Evolutionary conservation across 2,888 invertebrate species (phyloP).

Genomic region (Vanessa cardui): DNA sequence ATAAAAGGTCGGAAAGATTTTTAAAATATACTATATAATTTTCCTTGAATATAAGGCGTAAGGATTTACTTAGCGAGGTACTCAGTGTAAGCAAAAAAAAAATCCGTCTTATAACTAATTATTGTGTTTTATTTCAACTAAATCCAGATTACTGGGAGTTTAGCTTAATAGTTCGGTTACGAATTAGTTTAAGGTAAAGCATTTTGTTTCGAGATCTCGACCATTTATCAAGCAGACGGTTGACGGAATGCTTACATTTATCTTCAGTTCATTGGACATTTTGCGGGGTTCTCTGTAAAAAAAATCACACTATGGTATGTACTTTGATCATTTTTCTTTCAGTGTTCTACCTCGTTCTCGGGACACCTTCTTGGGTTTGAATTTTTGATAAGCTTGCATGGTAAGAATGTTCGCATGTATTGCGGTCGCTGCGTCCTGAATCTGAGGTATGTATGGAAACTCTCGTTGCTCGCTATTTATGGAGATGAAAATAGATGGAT

Average conservation of each 20-base stretch:
- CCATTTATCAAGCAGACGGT: slow-evolving; percentile 68
- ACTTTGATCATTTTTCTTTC: slow-evolving; percentile 7
- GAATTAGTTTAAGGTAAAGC: slow-evolving; percentile 38
- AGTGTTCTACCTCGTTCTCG: background rate
- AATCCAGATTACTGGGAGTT: slow-evolving; percentile 27
- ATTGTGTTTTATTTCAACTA: slow-evolving; percentile 12
- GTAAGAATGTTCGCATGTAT: background rate
- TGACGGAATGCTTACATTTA: slow-evolving; percentile 73
- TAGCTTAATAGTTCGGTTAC: slow-evolving; percentile 36
- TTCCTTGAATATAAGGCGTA: too few relatives aligned
- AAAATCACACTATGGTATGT: slow-evolving; percentile 10
- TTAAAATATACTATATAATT: too few relatives aligned
- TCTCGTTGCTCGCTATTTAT: background rate
- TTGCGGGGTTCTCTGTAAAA: slow-evolving; percentile 28
- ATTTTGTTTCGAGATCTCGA: slow-evolving; percentile 60
- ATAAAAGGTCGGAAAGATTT: too few relatives aligned
- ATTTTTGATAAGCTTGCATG: slow-evolving; percentile 5
- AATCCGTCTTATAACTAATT: background rate
- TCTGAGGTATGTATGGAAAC: slow-evolving; percentile 13
- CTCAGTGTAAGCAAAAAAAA: background rate
- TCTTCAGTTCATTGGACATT: slow-evolving; percentile 51
- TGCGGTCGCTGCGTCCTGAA: slow-evolving; percentile 9
- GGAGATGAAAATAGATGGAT: slow-evolving; percentile 3
- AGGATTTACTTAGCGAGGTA: too few relatives aligned
- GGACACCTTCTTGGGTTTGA: background rate